phyloP scores from a whole-genome alignment of 2,888 invertebrate genomes.

The Exocentrus adspersus region DNA sequence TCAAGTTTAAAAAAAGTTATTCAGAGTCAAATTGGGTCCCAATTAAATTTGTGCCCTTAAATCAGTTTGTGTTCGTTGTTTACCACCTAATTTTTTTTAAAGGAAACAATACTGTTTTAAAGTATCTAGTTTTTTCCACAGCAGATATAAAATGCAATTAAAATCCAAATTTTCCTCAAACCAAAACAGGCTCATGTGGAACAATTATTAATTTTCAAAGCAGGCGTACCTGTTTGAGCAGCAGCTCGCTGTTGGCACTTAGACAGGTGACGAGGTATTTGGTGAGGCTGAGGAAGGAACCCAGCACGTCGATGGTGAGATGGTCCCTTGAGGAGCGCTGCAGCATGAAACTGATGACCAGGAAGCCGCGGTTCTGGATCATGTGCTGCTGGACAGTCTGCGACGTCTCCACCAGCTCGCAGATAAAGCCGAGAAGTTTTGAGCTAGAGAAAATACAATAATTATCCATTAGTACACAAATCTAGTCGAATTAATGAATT shows the following conservation, averaged over 20 bases:
- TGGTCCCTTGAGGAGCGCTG: conserved; percentile 94
- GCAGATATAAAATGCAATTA: too few species aligned
- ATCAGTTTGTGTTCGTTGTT: too few species aligned
- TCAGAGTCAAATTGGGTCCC: too few species aligned
- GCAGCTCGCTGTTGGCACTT: conserved; percentile 90
- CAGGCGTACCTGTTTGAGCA: conserved; percentile 90
- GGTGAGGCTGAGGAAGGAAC: conserved; percentile 89
- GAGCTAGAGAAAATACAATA: conserved; percentile 72
- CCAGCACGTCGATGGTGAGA: conserved; percentile 91
- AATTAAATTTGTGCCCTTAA: too few species aligned
- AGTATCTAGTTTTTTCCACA: too few species aligned
- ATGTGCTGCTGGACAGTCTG: conserved; percentile 99
- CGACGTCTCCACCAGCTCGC: conserved; percentile 96
- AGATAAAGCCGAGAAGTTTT: conserved; percentile 95
- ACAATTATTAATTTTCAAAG: too few species aligned
- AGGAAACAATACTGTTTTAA: too few species aligned
- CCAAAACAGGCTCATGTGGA: background rate
- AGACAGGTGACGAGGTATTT: conserved; percentile 94
- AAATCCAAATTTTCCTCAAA: too few species aligned
- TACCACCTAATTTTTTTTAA: too few species aligned
- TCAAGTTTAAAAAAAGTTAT: too few species aligned
- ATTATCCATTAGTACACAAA: background rate
- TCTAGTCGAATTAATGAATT: too few species aligned
- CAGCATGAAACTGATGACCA: conserved; percentile 97
- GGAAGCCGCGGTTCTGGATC: conserved; percentile 98